Conservation (phyloP, 30 jellyfish, hydroid and myxozoan genomes). For the Pseudorhiza aurosa region DNA sequence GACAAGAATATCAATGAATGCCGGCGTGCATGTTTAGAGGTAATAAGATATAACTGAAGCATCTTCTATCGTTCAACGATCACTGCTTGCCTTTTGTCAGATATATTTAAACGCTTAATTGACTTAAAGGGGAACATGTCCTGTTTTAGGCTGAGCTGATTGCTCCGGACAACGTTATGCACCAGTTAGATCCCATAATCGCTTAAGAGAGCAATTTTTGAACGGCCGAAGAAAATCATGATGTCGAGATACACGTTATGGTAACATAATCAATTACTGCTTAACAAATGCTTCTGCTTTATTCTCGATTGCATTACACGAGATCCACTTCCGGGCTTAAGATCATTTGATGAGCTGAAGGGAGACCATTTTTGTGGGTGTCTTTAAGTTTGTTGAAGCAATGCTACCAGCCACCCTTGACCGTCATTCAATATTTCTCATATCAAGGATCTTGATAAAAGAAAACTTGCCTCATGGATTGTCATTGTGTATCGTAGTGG, state of each 20-base stretch:
- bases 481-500: too few species aligned
- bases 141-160: not conserved
- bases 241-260: not conserved
- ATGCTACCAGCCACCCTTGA: too few species aligned
- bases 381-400: too few species aligned
- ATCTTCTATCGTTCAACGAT: not conserved
- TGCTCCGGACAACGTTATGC: not conserved
- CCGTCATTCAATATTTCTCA: too few species aligned
- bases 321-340: not conserved
- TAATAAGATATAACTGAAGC: not conserved
- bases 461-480: too few species aligned
- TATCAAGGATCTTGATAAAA: too few species aligned
- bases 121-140: not conserved
- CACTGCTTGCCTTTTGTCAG: not conserved
- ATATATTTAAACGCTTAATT: not conserved
- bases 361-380: too few species aligned
- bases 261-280: not conserved
- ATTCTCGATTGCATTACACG: not conserved
- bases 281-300: not conserved
- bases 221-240: not conserved
- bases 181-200: not conserved
- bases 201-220: not conserved
- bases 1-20: too few species aligned
- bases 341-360: too few species aligned
- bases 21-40: not conserved